Percentiles rank a stretch among this genome's conserved stretches.
These are phyloP conservation scores for Brachionus sp. DNA, from an alignment of 1,140 invertebrate species.

Conservation along the genomic window DNA sequence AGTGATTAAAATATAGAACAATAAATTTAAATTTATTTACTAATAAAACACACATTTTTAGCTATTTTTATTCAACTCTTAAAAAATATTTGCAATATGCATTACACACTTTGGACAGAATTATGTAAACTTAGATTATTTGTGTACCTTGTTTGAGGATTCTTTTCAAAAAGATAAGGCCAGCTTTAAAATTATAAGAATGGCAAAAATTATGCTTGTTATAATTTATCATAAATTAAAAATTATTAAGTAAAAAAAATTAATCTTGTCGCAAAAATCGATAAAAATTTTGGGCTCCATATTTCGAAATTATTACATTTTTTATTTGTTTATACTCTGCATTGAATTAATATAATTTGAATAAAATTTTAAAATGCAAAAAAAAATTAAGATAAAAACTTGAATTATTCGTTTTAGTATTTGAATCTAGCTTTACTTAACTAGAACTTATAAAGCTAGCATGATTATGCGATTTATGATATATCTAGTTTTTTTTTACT, in stretches of 20 bases:
- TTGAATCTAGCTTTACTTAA: not conserved
- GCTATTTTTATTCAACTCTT: not conserved
- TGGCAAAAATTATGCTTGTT: not conserved
- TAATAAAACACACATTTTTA: not conserved
- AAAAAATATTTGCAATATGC: not conserved
- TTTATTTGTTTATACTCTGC: not conserved
- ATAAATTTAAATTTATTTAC: not conserved
- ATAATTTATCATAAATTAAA: not conserved
- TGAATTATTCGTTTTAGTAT: not conserved
- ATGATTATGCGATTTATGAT: conserved; percentile 20
- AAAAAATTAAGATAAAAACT: not conserved
- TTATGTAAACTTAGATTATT: conserved; percentile 1
- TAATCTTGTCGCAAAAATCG: conserved; percentile 8
- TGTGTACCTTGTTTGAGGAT: not conserved
- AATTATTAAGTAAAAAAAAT: not conserved
- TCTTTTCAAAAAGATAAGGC: not conserved
- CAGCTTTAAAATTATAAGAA: conserved; percentile 2
- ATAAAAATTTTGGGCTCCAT: not conserved
- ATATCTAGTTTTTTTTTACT: not conserved
- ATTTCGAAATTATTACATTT: not conserved
- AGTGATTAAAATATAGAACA: not conserved
- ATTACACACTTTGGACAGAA: conserved; percentile 26
- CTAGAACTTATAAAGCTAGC: not conserved
- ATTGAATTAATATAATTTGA: not conserved
- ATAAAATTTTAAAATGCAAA: not conserved